Evolutionary conservation across 2,797 vertebrate genomes (phyloP).

Genomic region (Pipistrellus pipistrellus): DNA sequence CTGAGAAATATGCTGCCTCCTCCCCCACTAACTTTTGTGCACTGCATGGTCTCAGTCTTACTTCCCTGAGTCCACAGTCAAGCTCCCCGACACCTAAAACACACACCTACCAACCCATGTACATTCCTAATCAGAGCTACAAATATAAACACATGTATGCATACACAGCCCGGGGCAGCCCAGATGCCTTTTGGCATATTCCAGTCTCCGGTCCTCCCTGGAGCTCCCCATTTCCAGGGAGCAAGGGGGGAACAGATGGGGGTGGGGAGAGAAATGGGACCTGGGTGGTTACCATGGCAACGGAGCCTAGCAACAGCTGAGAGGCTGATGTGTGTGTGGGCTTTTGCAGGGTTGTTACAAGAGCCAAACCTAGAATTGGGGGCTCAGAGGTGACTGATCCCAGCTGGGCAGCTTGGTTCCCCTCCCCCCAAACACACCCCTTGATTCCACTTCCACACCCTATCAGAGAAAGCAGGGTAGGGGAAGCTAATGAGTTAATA

Average conservation of each 20-base stretch:
- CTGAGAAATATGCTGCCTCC: neutral
- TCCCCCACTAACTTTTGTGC: neutral
- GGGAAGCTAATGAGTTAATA: constrained; percentile 19
- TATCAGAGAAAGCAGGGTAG: neutral
- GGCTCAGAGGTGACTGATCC: constrained; percentile 73
- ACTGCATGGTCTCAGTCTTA: neutral
- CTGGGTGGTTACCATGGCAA: constrained; percentile 72
- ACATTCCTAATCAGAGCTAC: neutral
- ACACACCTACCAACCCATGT: neutral
- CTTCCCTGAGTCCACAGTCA: neutral
- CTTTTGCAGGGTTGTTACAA: constrained; percentile 49
- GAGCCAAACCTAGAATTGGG: constrained; percentile 65
- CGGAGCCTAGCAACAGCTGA: constrained; percentile 73
- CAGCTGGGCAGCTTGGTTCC: constrained; percentile 45
- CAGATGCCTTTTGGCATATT: neutral
- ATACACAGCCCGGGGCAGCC: neutral
- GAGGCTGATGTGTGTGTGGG: constrained; percentile 73
- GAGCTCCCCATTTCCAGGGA: constrained; percentile 69
- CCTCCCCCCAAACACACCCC: constrained; percentile 8
- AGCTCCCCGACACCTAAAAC: neutral
- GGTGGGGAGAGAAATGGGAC: constrained; percentile 53
- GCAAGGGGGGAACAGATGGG: constrained; percentile 64
- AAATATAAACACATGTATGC: neutral
- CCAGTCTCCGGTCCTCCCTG: neutral
- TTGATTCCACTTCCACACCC: neutral